Base-by-base conservation (phyloP, 2,797 vertebrate species). In the Chanos chanos region DNA sequence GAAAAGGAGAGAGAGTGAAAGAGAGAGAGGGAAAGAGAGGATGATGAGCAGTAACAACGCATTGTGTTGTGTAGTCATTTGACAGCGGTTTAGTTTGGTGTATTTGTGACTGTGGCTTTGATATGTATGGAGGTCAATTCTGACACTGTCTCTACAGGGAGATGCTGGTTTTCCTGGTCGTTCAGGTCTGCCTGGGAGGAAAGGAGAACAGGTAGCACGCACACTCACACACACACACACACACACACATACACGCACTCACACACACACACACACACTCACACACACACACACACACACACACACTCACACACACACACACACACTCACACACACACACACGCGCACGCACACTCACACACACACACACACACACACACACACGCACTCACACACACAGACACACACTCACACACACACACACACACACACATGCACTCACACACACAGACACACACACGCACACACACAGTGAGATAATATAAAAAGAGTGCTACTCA, bases 131-230 rank as follows among this genome's bases (percentile, higher is more conserved):
- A 33, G 16, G 28, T 19, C 59, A 34, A 16, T 30, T 18, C n/a
- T n/a, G 18, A 62, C 33, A 57, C 13, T 43, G 7, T 64, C 13
- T 79, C 71, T 76, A 28, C 72, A 97, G 95, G 95, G 96, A 22
- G 89, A 94, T 51, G 62, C 73, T 0, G 96, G 96, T 18, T 58
- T 86, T 59, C 85, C 87, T 0, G 96, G 96, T 24, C 89, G 94
- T 59, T 70, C 87, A 0, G 96, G 96, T 10, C 81, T 94, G 44
- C 76, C 89, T 0, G 97, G 97, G 65, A 91, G 89, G 71, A 97
- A 94, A 80, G 97, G 97, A 27, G 95, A 97, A 57, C 73, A 78
- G 75, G 97, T 97, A 83, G 75, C 86, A 75, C 3, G 13, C 9
- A 47, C 9, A 7, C 1, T 40, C 33, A 10, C 18, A 60, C 31